These are phyloP conservation scores for Anhinga rufa DNA, from an alignment of 2,113 vertebrate genomes.

Conservation along the genomic window DNA sequence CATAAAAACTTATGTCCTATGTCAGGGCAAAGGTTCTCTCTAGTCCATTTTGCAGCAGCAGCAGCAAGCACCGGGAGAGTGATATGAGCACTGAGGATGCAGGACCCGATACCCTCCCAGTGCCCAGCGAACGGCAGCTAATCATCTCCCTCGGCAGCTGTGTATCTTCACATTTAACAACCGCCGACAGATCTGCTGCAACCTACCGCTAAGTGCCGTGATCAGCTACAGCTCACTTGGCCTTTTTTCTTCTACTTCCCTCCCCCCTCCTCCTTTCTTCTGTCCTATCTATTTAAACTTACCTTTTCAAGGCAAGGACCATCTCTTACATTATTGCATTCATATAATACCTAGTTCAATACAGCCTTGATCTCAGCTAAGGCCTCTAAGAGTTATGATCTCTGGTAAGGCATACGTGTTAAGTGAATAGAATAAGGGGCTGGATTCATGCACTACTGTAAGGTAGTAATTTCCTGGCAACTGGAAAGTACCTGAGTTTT, in stretches of 20 bases:
- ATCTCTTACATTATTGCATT: background rate
- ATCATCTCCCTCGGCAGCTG: background rate
- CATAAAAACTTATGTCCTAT: background rate
- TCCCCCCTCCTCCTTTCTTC: background rate
- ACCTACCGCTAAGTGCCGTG: background rate
- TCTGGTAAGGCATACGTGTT: accelerated
- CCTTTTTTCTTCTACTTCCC: background rate
- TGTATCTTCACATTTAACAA: background rate
- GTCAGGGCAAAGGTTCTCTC: background rate
- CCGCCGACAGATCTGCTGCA: background rate
- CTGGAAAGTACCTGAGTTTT: background rate
- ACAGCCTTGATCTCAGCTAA: background rate
- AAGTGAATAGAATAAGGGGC: background rate
- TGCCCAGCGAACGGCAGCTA: background rate
- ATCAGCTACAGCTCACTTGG: background rate
- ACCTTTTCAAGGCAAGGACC: background rate
- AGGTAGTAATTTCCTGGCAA: background rate
- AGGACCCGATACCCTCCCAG: accelerated
- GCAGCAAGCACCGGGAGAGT: background rate
- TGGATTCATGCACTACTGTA: accelerated
- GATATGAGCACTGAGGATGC: background rate
- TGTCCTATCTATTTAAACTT: background rate
- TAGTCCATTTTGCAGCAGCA: background rate
- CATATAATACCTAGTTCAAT: background rate
- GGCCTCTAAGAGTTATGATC: background rate